phyloP scores from a whole-genome alignment of 1,140 invertebrate species.

The Drosophila subobscura region DNA sequence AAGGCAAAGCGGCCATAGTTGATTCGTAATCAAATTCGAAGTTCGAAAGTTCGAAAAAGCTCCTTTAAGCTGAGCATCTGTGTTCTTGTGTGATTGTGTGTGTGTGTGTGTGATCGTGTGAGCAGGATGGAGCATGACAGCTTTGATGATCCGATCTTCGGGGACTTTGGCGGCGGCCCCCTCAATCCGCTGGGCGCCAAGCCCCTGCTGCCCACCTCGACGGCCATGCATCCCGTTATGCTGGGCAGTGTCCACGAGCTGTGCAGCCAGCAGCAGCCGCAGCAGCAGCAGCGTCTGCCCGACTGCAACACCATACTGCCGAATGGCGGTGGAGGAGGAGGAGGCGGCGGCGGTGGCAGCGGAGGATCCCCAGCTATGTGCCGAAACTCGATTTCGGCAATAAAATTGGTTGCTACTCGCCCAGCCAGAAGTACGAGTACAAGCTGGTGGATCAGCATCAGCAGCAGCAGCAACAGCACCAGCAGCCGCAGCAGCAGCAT shows the following conservation, averaged over 20 bases:
- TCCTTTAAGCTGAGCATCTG: constrained; percentile 2
- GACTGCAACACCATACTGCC: constrained; percentile 81
- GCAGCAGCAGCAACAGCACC: constrained; percentile 45
- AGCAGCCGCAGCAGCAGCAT: constrained; percentile 55
- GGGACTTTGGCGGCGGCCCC: constrained; percentile 86
- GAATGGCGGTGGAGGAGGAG: constrained; percentile 52
- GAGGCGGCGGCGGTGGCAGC: constrained; percentile 1
- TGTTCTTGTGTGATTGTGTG: constrained; percentile 14
- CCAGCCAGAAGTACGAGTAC: constrained; percentile 82
- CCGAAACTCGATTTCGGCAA: constrained; percentile 75
- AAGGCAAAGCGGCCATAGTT: constrained; percentile 48
- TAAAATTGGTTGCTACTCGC: constrained; percentile 82
- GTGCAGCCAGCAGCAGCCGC: constrained; percentile 61
- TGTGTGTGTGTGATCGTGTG: constrained; percentile 2
- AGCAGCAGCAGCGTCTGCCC: constrained; percentile 67
- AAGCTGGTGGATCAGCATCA: constrained; percentile 71
- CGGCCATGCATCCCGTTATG: constrained; percentile 86
- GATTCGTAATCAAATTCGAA: constrained; percentile 56
- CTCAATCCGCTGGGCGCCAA: constrained; percentile 82
- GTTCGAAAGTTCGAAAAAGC: constrained; percentile 50
- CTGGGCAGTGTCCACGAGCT: constrained; percentile 84
- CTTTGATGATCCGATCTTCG: constrained; percentile 90
- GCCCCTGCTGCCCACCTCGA: constrained; percentile 79
- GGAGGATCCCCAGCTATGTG: constrained; percentile 77
- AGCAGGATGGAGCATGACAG: constrained; percentile 87